These are phyloP conservation scores for Anthoscopus minutus DNA, from an alignment of 2,113 vertebrate genomes.

Conservation along the genomic window DNA sequence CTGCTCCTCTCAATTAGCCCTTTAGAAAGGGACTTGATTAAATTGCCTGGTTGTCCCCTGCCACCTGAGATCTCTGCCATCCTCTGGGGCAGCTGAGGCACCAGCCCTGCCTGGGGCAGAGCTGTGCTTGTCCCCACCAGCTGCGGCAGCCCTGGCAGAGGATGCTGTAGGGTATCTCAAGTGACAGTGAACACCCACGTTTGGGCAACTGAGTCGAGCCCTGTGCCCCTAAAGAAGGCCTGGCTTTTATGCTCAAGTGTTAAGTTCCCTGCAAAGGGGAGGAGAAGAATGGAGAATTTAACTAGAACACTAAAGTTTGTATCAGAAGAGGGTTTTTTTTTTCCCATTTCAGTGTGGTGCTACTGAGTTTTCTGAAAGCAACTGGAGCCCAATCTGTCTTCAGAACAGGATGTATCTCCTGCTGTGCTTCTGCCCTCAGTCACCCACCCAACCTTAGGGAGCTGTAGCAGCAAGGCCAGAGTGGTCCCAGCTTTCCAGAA, in stretches of 20 bases:
- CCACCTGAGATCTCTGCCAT: not conserved
- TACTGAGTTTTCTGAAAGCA: not conserved
- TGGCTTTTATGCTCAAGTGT: not conserved
- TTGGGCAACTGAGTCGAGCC: not conserved
- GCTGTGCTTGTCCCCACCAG: not conserved
- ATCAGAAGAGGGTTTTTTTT: not conserved
- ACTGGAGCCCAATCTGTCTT: not conserved
- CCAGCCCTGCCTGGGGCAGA: not conserved
- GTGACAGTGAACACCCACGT: not conserved
- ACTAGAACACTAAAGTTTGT: not conserved
- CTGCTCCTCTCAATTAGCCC: constrained; percentile 21
- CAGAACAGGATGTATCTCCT: not conserved
- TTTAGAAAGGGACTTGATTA: constrained; percentile 35
- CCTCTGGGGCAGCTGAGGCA: not conserved
- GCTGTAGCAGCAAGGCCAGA: not conserved
- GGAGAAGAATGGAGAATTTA: not conserved
- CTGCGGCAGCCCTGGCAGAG: not conserved
- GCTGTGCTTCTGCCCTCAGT: not conserved
- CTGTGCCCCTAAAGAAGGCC: not conserved
- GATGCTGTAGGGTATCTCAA: not conserved
- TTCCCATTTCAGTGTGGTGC: not conserved
- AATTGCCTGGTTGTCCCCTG: not conserved
- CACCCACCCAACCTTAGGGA: not conserved
- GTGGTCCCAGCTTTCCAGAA: not conserved
- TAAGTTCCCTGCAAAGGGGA: not conserved